phyloP scores from a whole-genome alignment of 2,113 vertebrate genomes.

The Tinamus guttatus region DNA sequence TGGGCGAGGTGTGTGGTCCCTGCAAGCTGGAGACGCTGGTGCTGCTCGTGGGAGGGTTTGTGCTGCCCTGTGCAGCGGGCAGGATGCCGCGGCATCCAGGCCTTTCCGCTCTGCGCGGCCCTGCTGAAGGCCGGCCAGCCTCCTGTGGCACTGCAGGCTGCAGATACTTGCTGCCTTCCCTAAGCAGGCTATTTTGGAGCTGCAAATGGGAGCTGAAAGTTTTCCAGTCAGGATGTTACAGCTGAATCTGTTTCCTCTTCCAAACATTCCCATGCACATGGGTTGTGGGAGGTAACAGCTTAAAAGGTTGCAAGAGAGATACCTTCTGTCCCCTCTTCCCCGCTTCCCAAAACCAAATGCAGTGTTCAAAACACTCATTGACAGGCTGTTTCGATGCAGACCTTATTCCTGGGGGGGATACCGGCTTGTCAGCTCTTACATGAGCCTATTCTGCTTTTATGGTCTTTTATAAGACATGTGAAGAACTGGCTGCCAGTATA shows the following conservation, averaged over 20 bases:
- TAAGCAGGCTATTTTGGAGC: conserved; percentile 38
- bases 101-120: not conserved
- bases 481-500: not conserved
- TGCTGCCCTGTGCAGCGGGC: not conserved
- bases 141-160: not conserved
- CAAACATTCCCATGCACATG: conserved; percentile 32
- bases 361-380: not conserved
- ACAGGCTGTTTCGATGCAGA: not conserved
- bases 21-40: not conserved
- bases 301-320: conserved; percentile 14
- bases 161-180: not conserved
- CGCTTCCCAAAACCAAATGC: not conserved
- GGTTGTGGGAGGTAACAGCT: conserved; percentile 32
- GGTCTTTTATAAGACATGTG: not conserved
- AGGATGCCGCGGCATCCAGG: not conserved
- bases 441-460: not conserved
- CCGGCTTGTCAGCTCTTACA: not conserved
- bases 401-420: not conserved
- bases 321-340: conserved; percentile 14
- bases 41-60: too few species aligned
- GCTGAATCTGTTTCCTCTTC: conserved; percentile 21
- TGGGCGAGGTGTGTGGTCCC: not conserved
- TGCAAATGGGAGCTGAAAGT: conserved; percentile 33
- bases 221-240: conserved; percentile 37
- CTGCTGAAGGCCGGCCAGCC: not conserved